A percentile compares a stretch with the other conserved stretches of the same genome.
phyloP scores from a whole-genome alignment of 2,113 vertebrate genomes.

The Syngnathoides biaculeatus region DNA sequence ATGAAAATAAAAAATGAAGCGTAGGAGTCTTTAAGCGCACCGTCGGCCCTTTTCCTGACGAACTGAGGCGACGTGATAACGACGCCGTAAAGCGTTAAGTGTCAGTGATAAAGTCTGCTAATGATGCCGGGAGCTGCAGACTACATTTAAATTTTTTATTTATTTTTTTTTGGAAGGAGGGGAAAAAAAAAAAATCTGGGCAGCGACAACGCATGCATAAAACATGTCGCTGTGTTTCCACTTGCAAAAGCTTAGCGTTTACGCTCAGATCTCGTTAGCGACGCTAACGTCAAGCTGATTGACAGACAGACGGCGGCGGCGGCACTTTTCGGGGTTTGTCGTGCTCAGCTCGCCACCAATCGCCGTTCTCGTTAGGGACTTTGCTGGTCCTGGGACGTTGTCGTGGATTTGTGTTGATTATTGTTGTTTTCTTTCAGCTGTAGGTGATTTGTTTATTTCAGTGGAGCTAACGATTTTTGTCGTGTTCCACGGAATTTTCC shows the following conservation, averaged over 20 bases:
- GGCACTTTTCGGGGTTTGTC: neutral
- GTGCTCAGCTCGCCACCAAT: neutral
- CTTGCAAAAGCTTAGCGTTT: neutral
- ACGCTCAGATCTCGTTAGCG: neutral
- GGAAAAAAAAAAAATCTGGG: neutral
- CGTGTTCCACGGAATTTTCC: too few species aligned
- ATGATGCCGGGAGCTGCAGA: neutral
- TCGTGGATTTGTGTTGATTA: too few species aligned
- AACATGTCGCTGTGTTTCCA: neutral
- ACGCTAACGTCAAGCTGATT: neutral
- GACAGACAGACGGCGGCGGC: too few species aligned
- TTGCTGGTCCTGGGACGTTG: too few species aligned
- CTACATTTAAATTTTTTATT: conserved; percentile 1
- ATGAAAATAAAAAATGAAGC: neutral
- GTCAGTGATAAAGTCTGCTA: conserved; percentile 2
- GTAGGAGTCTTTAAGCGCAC: neutral
- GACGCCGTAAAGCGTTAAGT: conserved; percentile 8
- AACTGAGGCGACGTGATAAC: conserved; percentile 1
- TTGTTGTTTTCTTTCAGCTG: neutral
- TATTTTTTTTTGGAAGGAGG: neutral
- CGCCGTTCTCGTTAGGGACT: neutral
- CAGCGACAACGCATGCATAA: neutral
- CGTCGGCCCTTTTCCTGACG: neutral
- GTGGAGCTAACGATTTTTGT: neutral
- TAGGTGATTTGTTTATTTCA: neutral